Base-by-base conservation (phyloP, 2,113 vertebrate genomes). In the Pygoscelis adeliae region DNA sequence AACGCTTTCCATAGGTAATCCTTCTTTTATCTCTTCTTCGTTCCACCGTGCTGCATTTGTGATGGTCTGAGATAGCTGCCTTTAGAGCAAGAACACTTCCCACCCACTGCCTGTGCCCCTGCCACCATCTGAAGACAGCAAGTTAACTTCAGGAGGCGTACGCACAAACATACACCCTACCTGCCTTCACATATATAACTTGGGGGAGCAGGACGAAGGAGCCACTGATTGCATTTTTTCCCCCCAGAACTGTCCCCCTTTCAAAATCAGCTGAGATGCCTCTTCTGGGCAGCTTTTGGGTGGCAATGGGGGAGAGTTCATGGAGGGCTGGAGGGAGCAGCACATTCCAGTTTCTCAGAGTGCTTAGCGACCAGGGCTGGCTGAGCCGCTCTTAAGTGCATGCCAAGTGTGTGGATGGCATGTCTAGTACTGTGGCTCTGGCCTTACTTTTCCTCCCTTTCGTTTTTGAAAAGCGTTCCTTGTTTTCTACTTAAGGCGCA, bases 301-400 rank as follows among this genome's bases (percentile, higher is more conserved):
- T 87, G 86, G 91, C 87, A 89, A 56, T 87, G 80, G 79, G 72
- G 27, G 93, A 84, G 65, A 81, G 62, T 55, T 97, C 77, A 47
- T 23, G 67, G 89, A 94, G 86, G 66, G 44, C 46, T 93, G 87
- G 58, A 95, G 15, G 47, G 63, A 96, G 83, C 76, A 82, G 73
- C 78, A 73, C 91, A 97, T 98, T 98, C 94, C 96, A 92, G 27
- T 83, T 97, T 59, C 83, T 96, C 69, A 47, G 49, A 95, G 56
- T 77, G 95, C 98, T 97, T 98, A 98, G 98, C 98, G 98, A 98
- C 98, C 81, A 95, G 72, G 74, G 91, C 67, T 6, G 27, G 61
- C 96, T 16, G 25, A 78, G 80, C 36, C 0, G 5, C 55, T 93
- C 83, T 90, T 40, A 69, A 84, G 42, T 71, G 63, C 79, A 49